Evolutionary conservation across 2,888 invertebrate species (phyloP).

Genomic region (Pristionchus entomophagus): DNA sequence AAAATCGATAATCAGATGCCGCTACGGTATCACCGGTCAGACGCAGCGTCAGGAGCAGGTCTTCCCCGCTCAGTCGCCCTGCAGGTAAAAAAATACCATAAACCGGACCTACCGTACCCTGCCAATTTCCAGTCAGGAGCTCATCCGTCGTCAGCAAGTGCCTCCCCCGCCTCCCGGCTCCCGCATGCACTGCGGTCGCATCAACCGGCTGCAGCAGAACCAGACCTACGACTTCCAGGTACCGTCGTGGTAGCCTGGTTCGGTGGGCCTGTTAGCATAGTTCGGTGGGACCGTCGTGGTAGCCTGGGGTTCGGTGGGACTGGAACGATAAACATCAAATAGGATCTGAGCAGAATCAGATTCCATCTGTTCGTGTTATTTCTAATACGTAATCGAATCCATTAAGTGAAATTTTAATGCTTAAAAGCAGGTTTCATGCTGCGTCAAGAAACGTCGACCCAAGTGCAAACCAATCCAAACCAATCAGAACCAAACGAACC

Average conservation of each 20-base stretch:
- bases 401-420: too few relatives aligned
- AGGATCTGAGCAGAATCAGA: too few relatives aligned
- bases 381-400: not conserved
- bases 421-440: not conserved
- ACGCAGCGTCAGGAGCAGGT: conserved; percentile 66
- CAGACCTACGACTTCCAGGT: conserved; percentile 74
- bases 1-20: conserved; percentile 56
- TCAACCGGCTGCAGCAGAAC: conserved; percentile 71
- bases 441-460: not conserved
- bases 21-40: conserved; percentile 67
- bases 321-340: too few relatives aligned
- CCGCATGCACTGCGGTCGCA: conserved; percentile 71
- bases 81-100: conserved; percentile 3
- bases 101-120: not conserved
- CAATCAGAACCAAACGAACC: not conserved
- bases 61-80: conserved; percentile 67
- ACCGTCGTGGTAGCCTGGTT: too few relatives aligned
- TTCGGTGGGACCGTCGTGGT: too few relatives aligned
- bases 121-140: conserved; percentile 68
- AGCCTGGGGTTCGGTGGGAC: too few relatives aligned
- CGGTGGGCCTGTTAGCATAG: too few relatives aligned
- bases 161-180: conserved; percentile 72
- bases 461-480: conserved; percentile 24
- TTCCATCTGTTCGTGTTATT: too few relatives aligned
- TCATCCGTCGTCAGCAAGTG: conserved; percentile 70